A percentile compares a stretch with the other conserved stretches of the same genome.
phyloP scores from a whole-genome alignment of 2,888 invertebrate species.

The Cheilosia variabilis region DNA sequence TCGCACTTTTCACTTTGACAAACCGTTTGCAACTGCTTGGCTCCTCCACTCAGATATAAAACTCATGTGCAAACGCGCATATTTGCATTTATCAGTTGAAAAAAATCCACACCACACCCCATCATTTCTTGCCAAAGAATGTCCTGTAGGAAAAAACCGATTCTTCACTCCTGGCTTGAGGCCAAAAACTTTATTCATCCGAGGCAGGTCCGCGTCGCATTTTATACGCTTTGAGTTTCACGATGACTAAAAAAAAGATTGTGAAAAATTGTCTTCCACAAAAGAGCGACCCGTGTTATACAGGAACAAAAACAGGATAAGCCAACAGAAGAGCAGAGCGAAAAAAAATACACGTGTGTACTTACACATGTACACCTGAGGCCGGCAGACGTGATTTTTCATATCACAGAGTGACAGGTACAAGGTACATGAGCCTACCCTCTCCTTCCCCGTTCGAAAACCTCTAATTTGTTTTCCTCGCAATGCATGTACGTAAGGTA shows the following conservation, averaged over 20 bases:
- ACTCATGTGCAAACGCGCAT: background rate
- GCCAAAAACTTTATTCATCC: conserved; percentile 39
- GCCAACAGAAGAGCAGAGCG: background rate
- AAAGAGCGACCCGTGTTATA: conserved; percentile 8
- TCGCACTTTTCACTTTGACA: background rate
- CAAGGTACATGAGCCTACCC: conserved; percentile 43
- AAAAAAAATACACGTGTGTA: conserved; percentile 12
- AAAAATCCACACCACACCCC: conserved; percentile 8
- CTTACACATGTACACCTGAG: conserved; percentile 8
- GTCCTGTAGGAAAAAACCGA: conserved; percentile 16
- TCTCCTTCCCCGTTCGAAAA: background rate
- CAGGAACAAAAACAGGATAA: conserved; percentile 43
- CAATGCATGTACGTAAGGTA: background rate
- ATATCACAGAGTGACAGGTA: conserved; percentile 54
- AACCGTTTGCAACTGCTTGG: background rate
- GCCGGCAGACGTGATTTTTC: conserved; percentile 57
- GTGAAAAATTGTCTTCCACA: conserved; percentile 45
- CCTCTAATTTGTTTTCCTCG: conserved; percentile 13
- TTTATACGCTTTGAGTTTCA: conserved; percentile 45
- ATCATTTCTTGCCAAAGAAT: conserved; percentile 8
- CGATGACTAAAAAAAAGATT: conserved; percentile 9
- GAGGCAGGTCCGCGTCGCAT: conserved; percentile 20
- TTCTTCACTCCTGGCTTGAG: conserved; percentile 39
- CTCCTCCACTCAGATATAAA: background rate
- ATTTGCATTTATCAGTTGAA: conserved; percentile 13